phyloP scores from a whole-genome alignment of 2,113 vertebrate species.

The Leucosticte australis region DNA sequence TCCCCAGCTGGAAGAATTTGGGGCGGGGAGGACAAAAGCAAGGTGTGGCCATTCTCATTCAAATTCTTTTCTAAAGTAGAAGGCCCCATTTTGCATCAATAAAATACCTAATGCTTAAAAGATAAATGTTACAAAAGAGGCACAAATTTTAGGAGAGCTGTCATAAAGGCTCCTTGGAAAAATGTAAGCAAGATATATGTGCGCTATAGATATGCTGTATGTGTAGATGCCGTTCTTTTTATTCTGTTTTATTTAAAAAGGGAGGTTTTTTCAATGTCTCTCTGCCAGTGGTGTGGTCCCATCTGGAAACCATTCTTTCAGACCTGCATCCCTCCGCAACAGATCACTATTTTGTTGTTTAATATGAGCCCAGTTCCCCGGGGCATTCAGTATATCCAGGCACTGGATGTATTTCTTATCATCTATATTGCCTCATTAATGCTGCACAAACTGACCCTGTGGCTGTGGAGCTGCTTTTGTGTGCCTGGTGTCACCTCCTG shows the following conservation, averaged over 20 bases:
- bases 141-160: neutral
- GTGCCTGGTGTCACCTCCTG: constrained; percentile 19
- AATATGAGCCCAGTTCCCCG: constrained; percentile 42
- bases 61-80: neutral
- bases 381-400: constrained; percentile 33
- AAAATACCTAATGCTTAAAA: neutral
- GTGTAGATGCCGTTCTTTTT: neutral
- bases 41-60: neutral
- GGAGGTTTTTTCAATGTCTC: neutral
- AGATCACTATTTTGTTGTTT: constrained; percentile 66
- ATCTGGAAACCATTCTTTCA: constrained; percentile 74
- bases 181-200: neutral
- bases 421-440: constrained; percentile 66
- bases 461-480: neutral
- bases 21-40: neutral
- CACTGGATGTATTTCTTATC: constrained; percentile 65
- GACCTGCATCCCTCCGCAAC: constrained; percentile 32
- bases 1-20: neutral
- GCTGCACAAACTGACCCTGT: constrained; percentile 31
- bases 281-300: constrained; percentile 14
- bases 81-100: neutral
- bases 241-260: neutral
- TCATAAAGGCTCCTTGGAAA: neutral
- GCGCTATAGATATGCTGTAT: neutral
- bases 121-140: neutral